A percentile compares a stretch with the other conserved stretches of the same genome.
These are phyloP conservation scores for Pomatostomus ruficeps DNA, from an alignment of 2,113 vertebrate species.

Conservation along the genomic window DNA sequence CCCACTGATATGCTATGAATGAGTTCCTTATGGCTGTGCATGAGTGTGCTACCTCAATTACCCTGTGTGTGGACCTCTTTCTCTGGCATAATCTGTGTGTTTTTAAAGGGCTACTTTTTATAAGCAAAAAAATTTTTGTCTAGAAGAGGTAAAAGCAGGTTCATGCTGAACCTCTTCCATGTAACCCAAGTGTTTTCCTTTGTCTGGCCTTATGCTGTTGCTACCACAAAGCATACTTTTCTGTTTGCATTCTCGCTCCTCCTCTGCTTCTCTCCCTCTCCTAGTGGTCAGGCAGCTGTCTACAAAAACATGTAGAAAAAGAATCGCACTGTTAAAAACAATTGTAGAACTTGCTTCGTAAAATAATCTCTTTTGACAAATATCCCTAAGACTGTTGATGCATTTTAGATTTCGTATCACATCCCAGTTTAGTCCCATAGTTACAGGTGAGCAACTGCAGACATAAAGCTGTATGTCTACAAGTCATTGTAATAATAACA, in stretches of 20 bases:
- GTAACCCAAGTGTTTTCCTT: background rate
- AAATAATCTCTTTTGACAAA: background rate
- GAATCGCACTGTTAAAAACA: background rate
- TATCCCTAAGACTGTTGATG: background rate
- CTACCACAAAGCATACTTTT: background rate
- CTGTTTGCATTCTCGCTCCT: background rate
- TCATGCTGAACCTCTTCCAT: background rate
- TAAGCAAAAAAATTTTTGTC: background rate
- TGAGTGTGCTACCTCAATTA: background rate
- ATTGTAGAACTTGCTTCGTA: background rate
- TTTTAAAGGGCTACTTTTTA: background rate
- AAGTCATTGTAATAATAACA: background rate
- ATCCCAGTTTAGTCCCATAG: background rate
- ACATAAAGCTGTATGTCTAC: background rate
- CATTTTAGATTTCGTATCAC: background rate
- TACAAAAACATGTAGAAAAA: background rate
- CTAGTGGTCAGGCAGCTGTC: background rate
- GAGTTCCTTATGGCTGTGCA: background rate
- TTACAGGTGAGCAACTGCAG: background rate
- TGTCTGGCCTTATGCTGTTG: background rate
- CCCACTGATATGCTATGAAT: background rate
- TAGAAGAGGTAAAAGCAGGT: background rate
- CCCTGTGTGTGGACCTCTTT: background rate
- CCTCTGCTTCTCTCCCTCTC: background rate
- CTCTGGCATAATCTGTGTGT: background rate